Conservation (phyloP, 2,888 invertebrate species). For the Diarsia dahlii region DNA sequence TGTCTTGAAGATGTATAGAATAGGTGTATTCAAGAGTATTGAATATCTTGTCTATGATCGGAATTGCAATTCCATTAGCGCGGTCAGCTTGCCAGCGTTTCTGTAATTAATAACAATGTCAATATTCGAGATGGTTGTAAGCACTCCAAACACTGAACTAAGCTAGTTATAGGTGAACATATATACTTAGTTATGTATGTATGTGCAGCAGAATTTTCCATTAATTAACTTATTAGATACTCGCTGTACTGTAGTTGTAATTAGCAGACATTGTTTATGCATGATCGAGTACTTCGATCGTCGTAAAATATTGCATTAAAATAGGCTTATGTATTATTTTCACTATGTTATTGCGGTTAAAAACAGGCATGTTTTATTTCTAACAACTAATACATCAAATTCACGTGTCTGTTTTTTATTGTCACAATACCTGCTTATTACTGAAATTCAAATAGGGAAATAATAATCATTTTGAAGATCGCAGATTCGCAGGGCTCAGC, state of each 20-base stretch:
- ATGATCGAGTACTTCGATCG: neutral
- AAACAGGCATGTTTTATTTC: too few relatives aligned
- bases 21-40: conserved; percentile 31
- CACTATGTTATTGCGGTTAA: too few relatives aligned
- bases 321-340: too few relatives aligned
- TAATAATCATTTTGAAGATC: too few relatives aligned
- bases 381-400: too few relatives aligned
- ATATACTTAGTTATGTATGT: neutral
- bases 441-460: too few relatives aligned
- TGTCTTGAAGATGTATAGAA: too few relatives aligned
- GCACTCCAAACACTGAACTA: conserved; percentile 33
- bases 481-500: too few relatives aligned
- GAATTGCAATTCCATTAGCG: conserved; percentile 56
- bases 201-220: conserved; percentile 9
- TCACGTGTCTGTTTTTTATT: too few relatives aligned
- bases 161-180: conserved; percentile 7
- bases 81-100: conserved; percentile 34
- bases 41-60: conserved; percentile 30
- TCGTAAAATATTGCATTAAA: too few relatives aligned
- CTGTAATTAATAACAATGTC: conserved; percentile 62
- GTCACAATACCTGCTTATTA: too few relatives aligned
- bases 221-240: conserved; percentile 13
- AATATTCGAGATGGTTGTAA: conserved; percentile 44
- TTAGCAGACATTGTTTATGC: neutral
- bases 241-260: neutral